Evolutionary conservation across 2,888 invertebrate genomes (phyloP).

Genomic region (Leucozona laternaria): DNA sequence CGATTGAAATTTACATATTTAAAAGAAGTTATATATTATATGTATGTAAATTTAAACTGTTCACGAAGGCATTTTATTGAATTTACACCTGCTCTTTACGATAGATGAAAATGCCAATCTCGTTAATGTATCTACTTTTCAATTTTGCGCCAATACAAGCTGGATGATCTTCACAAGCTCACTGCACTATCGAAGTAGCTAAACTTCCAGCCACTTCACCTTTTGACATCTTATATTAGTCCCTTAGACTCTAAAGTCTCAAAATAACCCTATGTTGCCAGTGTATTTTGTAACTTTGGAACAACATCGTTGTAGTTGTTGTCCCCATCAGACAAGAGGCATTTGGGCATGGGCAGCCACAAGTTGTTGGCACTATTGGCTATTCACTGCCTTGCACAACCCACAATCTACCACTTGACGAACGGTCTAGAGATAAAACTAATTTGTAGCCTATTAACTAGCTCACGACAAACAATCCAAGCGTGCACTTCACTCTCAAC

Average conservation of each 20-base stretch:
- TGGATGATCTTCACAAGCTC: background rate
- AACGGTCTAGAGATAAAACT: constrained; percentile 2
- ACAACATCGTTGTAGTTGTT: background rate
- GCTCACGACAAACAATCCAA: constrained; percentile 34
- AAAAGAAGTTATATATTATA: too few species aligned
- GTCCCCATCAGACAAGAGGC: background rate
- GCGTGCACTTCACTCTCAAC: background rate
- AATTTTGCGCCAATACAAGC: background rate
- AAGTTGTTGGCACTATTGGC: background rate
- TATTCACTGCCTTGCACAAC: background rate
- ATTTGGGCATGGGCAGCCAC: background rate
- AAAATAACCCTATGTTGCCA: background rate
- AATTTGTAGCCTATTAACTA: constrained; percentile 63
- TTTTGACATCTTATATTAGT: background rate
- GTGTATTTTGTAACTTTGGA: background rate
- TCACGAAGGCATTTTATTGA: background rate
- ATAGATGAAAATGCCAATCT: background rate
- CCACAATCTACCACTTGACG: background rate
- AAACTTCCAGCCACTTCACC: background rate
- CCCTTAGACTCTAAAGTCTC: background rate
- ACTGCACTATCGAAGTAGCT: background rate
- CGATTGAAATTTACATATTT: too few species aligned
- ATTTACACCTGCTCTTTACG: background rate
- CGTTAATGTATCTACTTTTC: background rate
- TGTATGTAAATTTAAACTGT: too few species aligned